Percentiles rank a stretch among this genome's conserved stretches.
Conservation (phyloP, 2,797 vertebrate genomes). For the Nannoperca australis region DNA sequence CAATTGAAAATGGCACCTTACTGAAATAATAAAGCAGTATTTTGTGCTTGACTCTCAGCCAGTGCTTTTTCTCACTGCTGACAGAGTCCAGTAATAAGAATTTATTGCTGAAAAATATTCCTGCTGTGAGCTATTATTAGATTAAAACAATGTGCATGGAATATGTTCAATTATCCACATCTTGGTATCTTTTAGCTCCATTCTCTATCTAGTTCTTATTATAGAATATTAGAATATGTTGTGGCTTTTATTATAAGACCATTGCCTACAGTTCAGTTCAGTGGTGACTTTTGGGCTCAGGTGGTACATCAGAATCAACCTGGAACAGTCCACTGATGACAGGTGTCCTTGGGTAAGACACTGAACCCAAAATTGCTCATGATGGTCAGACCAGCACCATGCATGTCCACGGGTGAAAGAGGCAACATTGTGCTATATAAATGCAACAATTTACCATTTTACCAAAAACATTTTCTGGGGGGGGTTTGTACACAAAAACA, state of each 20-base stretch:
- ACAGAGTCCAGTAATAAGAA: constrained; percentile 49
- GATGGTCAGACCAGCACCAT: neutral
- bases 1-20: constrained; percentile 48
- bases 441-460: neutral
- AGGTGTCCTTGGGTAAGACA: neutral
- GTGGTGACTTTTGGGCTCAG: neutral
- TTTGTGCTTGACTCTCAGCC: constrained; percentile 59
- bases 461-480: too few species aligned
- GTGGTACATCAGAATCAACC: neutral
- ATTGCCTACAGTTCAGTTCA: neutral
- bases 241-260: neutral
- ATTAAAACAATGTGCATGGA: constrained; percentile 41
- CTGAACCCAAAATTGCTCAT: neutral
- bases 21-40: constrained; percentile 49
- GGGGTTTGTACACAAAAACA: too few species aligned
- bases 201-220: neutral
- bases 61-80: constrained; percentile 29
- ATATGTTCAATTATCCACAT: constrained; percentile 35
- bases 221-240: constrained; percentile 26
- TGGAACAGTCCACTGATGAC: neutral
- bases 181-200: constrained; percentile 6
- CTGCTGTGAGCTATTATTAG: constrained; percentile 45
- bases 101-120: constrained; percentile 47
- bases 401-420: neutral
- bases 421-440: neutral